Evolutionary conservation across 2,113 vertebrate genomes (phyloP).

Genomic region (Apodemus sylvaticus): DNA sequence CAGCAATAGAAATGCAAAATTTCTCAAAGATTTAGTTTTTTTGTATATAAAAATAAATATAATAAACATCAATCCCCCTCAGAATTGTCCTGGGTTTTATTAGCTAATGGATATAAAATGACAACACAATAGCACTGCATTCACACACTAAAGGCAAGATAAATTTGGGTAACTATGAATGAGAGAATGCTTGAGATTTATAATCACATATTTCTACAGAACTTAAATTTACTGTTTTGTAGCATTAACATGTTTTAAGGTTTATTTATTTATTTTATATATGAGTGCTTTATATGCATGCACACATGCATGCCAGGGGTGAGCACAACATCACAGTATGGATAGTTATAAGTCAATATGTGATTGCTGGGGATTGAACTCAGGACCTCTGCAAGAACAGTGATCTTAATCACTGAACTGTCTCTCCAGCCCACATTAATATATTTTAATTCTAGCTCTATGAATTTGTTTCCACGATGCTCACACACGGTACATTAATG

Average conservation of each 20-base stretch:
- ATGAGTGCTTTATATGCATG: no score
- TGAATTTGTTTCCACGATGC: neutral
- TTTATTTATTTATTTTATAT: no score
- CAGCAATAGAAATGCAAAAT: neutral
- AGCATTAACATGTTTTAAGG: no score
- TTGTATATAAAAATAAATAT: neutral
- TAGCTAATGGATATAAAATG: constrained; percentile 4
- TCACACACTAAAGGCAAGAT: constrained; percentile 5
- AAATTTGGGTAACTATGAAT: neutral
- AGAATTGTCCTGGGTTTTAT: neutral
- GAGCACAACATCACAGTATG: no score
- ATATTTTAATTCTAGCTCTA: constrained; percentile 31
- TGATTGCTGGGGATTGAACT: no score
- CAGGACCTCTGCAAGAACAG: no score
- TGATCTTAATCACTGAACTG: no score
- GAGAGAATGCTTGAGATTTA: constrained; percentile 16
- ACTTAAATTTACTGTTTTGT: no score
- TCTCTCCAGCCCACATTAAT: neutral
- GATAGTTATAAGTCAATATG: no score
- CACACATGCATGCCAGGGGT: no score
- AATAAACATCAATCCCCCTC: neutral
- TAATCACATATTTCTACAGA: no score
- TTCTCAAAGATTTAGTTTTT: neutral
- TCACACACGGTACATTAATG: neutral
- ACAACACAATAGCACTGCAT: neutral